Conservation (phyloP, 1,140 invertebrate genomes). For the Plutomurus gul region DNA sequence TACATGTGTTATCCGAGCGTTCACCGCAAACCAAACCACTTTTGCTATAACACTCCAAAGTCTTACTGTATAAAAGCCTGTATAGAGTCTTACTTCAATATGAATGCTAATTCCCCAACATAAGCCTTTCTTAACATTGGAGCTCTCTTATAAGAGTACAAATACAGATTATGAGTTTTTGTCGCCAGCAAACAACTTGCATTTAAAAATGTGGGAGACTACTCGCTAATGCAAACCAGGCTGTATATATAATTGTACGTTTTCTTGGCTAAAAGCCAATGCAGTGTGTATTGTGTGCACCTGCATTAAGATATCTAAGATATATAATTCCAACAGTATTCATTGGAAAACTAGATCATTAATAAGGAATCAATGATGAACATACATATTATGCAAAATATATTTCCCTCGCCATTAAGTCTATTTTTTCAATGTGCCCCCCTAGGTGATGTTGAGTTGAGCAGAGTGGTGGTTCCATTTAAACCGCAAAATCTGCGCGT, state of each 20-base stretch:
- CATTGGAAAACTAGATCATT: no score
- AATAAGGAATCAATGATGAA: no score
- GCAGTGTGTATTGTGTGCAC: no score
- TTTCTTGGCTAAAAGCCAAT: no score
- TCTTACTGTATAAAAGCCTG: neutral
- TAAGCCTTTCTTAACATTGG: neutral
- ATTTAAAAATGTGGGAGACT: no score
- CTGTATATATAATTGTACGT: no score
- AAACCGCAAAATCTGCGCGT: conserved; percentile 54
- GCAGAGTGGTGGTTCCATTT: conserved; percentile 54
- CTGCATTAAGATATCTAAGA: no score
- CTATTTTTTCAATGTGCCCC: neutral
- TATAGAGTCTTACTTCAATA: neutral
- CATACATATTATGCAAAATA: no score
- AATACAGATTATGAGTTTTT: neutral
- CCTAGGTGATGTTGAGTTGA: conserved; percentile 54
- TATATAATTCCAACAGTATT: no score
- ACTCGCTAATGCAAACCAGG: no score
- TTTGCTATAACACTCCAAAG: neutral
- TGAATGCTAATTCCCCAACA: conserved; percentile 3
- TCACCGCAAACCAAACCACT: conserved; percentile 24
- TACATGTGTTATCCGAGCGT: conserved; percentile 37
- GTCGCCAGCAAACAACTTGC: conserved; percentile 13
- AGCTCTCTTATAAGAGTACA: neutral
- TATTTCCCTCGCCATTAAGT: neutral